Percentiles rank a stretch among this genome's conserved stretches.
Evolutionary conservation across 2,113 vertebrate species (phyloP).

Genomic region (Caretta caretta): DNA sequence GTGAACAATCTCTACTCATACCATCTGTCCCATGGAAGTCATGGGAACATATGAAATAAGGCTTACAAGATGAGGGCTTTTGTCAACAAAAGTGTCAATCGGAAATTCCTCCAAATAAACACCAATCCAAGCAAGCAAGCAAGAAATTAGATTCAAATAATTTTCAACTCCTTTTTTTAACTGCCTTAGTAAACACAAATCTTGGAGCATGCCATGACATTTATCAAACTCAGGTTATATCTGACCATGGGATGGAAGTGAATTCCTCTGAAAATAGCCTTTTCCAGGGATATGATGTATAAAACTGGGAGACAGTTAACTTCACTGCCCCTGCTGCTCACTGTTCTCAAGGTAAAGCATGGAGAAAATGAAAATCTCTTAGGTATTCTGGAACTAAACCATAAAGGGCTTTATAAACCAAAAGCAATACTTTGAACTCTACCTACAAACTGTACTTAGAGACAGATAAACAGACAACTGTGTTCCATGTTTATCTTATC

Average conservation of each 20-base stretch:
- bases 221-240: neutral
- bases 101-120: neutral
- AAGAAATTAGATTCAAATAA: neutral
- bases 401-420: neutral
- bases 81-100: neutral
- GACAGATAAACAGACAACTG: neutral
- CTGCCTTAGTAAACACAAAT: conserved; percentile 1
- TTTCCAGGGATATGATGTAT: neutral
- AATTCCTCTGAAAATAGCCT: neutral
- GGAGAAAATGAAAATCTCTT: neutral
- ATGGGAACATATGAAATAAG: neutral
- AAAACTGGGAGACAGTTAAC: neutral
- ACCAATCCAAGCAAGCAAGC: neutral
- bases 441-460: neutral
- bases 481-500: neutral
- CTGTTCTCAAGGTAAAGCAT: neutral
- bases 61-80: neutral
- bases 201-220: neutral
- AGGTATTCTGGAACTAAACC: conserved; percentile 25
- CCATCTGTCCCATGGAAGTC: neutral
- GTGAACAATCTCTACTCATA: neutral
- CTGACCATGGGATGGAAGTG: neutral
- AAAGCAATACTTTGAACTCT: conserved; percentile 24
- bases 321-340: neutral
- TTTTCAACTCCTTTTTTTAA: neutral